Conservation (phyloP, 2,888 invertebrate genomes). For the Cotesia congregata region DNA sequence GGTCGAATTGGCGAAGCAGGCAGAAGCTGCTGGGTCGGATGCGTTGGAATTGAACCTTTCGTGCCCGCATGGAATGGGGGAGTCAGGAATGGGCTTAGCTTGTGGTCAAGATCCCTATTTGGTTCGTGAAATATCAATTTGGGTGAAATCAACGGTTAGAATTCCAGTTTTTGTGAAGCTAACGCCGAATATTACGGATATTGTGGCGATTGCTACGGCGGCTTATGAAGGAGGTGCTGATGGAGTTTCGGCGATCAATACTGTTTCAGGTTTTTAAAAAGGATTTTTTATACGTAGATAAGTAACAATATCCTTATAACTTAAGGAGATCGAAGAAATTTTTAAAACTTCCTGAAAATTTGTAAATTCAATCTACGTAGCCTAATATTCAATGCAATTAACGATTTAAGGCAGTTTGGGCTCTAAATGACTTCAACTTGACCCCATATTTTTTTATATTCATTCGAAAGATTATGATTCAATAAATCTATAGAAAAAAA, state of each 20-base stretch:
- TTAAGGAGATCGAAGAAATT: no score
- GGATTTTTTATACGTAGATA: no score
- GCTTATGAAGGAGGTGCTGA: conserved; percentile 91
- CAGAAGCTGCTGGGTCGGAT: conserved; percentile 90
- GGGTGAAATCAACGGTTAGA: conserved; percentile 88
- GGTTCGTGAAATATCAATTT: conserved; percentile 89
- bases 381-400: no score
- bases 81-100: conserved; percentile 97
- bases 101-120: conserved; percentile 95
- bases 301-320: no score
- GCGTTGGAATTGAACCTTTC: conserved; percentile 96
- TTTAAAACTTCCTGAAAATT: no score
- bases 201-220: conserved; percentile 89
- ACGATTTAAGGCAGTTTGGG: no score
- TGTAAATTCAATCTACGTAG: no score
- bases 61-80: conserved; percentile 99
- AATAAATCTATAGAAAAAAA: no score
- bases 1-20: conserved; percentile 83
- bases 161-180: conserved; percentile 98
- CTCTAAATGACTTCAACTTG: no score
- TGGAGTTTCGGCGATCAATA: conserved; percentile 98
- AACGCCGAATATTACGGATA: conserved; percentile 97
- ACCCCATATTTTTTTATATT: no score
- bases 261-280: conserved; percentile 85
- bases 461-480: no score